phyloP scores from a whole-genome alignment of 2,888 invertebrate species.

The Acleris holmiana region DNA sequence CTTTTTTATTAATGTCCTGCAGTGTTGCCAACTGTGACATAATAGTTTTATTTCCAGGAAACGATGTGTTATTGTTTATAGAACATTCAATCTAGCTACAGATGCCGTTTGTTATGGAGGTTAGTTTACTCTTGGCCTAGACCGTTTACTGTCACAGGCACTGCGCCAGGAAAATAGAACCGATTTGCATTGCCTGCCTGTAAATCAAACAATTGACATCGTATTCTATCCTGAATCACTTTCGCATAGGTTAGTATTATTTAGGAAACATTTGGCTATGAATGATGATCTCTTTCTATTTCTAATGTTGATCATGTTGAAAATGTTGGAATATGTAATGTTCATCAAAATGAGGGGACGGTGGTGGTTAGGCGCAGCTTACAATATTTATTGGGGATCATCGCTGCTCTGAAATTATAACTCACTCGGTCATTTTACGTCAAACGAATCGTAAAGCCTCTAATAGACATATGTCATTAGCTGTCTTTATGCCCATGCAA shows the following conservation, averaged over 20 bases:
- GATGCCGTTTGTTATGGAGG: slow-evolving; percentile 8
- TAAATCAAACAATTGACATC: neutral
- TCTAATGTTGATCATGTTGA: no score
- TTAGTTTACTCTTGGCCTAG: slow-evolving; percentile 3
- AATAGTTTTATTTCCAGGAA: slow-evolving; percentile 35
- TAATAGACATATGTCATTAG: slow-evolving; percentile 14
- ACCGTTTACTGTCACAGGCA: slow-evolving; percentile 3
- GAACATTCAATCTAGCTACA: slow-evolving; percentile 16
- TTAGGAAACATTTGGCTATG: no score
- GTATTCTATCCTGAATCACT: neutral
- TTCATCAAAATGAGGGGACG: no score
- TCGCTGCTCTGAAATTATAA: slow-evolving; percentile 4
- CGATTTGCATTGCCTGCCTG: neutral
- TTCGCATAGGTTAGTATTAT: neutral
- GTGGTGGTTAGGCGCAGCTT: no score
- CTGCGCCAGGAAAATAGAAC: neutral
- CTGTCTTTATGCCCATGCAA: slow-evolving; percentile 32
- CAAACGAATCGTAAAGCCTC: slow-evolving; percentile 12
- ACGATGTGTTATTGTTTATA: slow-evolving; percentile 10
- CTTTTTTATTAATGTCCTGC: slow-evolving; percentile 28
- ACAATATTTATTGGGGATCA: no score
- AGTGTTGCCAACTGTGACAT: slow-evolving; percentile 30
- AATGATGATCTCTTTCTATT: no score
- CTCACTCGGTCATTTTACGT: slow-evolving; percentile 9
- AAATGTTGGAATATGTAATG: no score